Percentiles rank a stretch among this genome's conserved stretches.
Evolutionary conservation across 2,797 vertebrate species (phyloP).

Genomic region (Pseudochirops cupreus): DNA sequence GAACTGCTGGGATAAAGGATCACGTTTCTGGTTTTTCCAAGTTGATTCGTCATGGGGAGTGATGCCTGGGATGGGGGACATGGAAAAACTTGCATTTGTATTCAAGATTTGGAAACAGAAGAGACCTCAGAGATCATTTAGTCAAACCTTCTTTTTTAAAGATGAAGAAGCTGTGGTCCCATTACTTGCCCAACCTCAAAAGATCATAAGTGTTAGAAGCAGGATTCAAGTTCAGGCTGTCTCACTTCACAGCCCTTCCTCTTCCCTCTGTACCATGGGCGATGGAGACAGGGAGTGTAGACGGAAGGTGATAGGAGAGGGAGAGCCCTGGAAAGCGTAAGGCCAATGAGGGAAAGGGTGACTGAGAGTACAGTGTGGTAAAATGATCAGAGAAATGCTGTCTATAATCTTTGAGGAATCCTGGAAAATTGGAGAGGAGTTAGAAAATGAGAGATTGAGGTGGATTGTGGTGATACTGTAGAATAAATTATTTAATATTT

Average conservation of each 20-base stretch:
- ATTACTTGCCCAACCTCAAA: background rate
- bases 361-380: slow-evolving; percentile 1
- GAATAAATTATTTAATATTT: slow-evolving; percentile 16
- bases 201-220: background rate
- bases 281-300: background rate
- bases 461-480: background rate
- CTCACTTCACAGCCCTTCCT: background rate
- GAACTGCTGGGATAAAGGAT: background rate
- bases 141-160: background rate
- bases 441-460: too few relatives aligned
- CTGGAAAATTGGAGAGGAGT: background rate
- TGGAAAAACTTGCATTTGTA: background rate
- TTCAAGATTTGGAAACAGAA: background rate
- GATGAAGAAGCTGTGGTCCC: too few relatives aligned
- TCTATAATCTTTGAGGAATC: background rate
- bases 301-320: background rate
- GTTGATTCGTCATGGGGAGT: background rate
- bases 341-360: background rate
- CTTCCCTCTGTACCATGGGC: background rate
- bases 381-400: background rate
- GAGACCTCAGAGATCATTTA: background rate
- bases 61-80: background rate
- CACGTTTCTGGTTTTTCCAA: slow-evolving; percentile 9
- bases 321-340: background rate
- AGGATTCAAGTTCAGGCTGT: background rate